A percentile compares a stretch with the other conserved stretches of the same genome.
Conservation (phyloP, 2,888 invertebrate genomes). For the Copidosoma aretas region DNA sequence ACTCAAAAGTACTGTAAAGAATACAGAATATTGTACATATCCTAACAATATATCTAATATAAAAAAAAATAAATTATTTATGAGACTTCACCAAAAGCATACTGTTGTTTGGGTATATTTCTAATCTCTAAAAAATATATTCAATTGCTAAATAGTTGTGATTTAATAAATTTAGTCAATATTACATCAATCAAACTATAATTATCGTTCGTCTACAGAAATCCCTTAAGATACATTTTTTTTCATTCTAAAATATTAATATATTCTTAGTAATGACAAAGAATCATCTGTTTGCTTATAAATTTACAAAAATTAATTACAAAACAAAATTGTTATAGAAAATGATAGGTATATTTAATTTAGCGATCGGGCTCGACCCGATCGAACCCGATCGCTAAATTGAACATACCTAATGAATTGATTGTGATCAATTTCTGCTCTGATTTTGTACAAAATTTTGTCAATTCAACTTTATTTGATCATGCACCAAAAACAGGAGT, state of each 20-base stretch:
- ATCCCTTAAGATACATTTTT: background rate
- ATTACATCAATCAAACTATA: too few species aligned
- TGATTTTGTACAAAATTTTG: background rate
- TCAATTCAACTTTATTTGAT: background rate
- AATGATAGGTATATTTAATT: background rate
- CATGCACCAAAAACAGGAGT: background rate
- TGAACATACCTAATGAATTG: too few species aligned
- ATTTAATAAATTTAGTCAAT: too few species aligned
- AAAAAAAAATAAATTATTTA: constrained; percentile 26
- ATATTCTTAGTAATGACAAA: background rate
- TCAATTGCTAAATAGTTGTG: constrained; percentile 1
- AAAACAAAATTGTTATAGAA: background rate
- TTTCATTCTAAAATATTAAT: constrained; percentile 5
- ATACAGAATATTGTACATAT: constrained; percentile 12
- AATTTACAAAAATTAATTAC: background rate
- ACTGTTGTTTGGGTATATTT: constrained; percentile 12
- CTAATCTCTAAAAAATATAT: constrained; percentile 5
- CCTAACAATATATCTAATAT: constrained; percentile 24
- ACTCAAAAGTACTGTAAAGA: constrained; percentile 13
- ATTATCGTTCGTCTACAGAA: too few species aligned
- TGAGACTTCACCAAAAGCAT: constrained; percentile 9
- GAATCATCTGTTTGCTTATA: background rate
- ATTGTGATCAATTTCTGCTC: background rate
- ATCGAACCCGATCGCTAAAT: too few species aligned
- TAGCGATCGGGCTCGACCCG: too few species aligned